Evolutionary conservation across 2,888 invertebrate genomes (phyloP).

Genomic region (Drosophila emarginata): DNA sequence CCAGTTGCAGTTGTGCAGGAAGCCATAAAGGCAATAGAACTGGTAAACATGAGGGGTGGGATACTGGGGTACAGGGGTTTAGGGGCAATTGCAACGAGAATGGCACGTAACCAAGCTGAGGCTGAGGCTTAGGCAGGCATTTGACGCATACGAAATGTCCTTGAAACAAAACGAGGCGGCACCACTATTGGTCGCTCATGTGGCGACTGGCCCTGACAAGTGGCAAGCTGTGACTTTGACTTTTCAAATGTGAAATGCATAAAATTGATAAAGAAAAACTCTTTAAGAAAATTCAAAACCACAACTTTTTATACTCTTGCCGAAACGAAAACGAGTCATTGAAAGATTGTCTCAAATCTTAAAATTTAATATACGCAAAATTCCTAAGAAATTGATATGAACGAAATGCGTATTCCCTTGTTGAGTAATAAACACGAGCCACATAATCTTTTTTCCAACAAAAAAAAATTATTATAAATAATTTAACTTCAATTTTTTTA

Average conservation of each 20-base stretch:
- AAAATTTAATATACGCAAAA: too few species aligned
- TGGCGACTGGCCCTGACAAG: neutral
- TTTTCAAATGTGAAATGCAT: constrained; percentile 7
- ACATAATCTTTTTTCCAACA: neutral
- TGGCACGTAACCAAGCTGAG: neutral
- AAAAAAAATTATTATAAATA: too few species aligned
- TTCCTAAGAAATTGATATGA: too few species aligned
- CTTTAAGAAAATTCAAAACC: neutral
- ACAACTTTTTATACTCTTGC: neutral
- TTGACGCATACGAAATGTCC: constrained; percentile 64
- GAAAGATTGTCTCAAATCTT: too few species aligned
- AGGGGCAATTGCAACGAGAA: neutral
- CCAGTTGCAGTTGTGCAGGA: constrained; percentile 14
- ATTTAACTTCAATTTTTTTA: too few species aligned
- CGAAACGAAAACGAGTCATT: neutral
- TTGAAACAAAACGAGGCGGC: constrained; percentile 52
- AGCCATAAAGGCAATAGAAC: constrained; percentile 15
- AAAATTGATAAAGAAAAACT: constrained; percentile 50
- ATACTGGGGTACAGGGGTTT: neutral
- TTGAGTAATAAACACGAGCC: too few species aligned
- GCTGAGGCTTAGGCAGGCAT: neutral
- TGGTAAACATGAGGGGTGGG: neutral
- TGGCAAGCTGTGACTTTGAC: constrained; percentile 14
- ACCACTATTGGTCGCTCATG: constrained; percentile 4
- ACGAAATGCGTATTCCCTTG: too few species aligned